Percentiles rank a stretch among this genome's conserved stretches.
Conservation (phyloP, 2,113 vertebrate genomes). For the Rhegmatorhina hoffmannsi region DNA sequence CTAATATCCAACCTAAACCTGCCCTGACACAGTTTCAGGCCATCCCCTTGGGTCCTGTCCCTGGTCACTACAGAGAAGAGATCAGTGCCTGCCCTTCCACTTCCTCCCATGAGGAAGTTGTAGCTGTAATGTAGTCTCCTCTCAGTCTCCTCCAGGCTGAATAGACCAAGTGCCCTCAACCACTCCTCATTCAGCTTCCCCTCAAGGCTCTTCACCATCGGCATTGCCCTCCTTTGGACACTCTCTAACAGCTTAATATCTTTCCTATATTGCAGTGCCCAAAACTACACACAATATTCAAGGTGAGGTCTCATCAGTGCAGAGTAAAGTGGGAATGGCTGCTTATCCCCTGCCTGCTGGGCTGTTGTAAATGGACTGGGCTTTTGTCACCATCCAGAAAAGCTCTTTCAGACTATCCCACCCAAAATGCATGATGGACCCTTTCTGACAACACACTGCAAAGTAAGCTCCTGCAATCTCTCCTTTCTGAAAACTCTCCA, state of each 20-base stretch:
- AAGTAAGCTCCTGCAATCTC: neutral
- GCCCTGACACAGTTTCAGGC: neutral
- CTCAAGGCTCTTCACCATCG: neutral
- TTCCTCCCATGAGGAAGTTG: neutral
- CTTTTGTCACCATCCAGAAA: neutral
- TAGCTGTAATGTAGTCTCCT: neutral
- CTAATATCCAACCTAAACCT: neutral
- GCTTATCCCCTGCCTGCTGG: neutral
- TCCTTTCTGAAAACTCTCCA: neutral
- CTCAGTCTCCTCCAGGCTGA: neutral
- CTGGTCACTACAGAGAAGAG: neutral
- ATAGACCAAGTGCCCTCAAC: neutral
- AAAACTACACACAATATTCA: neutral
- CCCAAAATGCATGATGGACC: neutral
- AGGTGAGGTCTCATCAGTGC: neutral
- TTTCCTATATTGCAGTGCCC: neutral
- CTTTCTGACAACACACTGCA: neutral
- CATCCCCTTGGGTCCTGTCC: neutral
- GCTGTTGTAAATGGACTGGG: rapidly evolving
- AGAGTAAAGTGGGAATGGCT: neutral
- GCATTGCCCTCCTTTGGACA: neutral
- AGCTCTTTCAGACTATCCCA: neutral
- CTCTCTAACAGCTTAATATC: neutral
- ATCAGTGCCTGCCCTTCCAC: neutral
- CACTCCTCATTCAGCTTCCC: neutral